Base-by-base conservation (phyloP, 2,113 vertebrate species). In the Ciconia stormi region DNA sequence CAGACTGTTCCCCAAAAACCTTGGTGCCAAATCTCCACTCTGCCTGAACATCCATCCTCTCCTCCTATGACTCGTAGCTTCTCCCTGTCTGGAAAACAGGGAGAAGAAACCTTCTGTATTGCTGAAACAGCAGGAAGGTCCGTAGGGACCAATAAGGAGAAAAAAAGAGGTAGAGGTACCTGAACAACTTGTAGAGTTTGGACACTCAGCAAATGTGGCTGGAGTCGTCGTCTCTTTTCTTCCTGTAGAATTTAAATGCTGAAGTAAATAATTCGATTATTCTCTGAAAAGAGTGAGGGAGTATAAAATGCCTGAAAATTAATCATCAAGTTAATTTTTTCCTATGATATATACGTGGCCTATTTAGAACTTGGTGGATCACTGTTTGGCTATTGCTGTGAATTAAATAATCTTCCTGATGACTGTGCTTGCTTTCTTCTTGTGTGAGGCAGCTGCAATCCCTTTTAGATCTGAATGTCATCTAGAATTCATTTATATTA, bases 1-100 rank as follows among this genome's bases (percentile, higher is more conserved):
- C 96, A 97, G 61, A 97, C 44, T 42, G 96, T 97, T 94, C 95
- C 96, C 96, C 96, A 97, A 42, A 92, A 97, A 1, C 96, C 95
- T 36, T 93, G 90, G 19, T 95, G 88, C 96, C 96, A 97, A 87
- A 97, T 94, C 79, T 97, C 96, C 87, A 97, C 93, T 96, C 96
- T 93, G 71, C 96, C 96, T 42, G 96, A 96, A 36, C 96, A 97
- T 42, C 26, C 71, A 34, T 94, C 32, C 29, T 93, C 38, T 95
- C 95, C 92, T 95, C 87, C 96, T 50, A 79, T 6, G 74, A 96
- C 44, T 93, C 85, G 95, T 58, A 97, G 49, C 92, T 96, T 97
- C 74, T 97, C 96, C 50, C 38, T 96, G 53, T 95, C 96, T 97
- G 82, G 66, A 92, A 88, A 95, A 92, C 81, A 97, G 53, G 38